Evolutionary conservation across 2,797 vertebrate genomes (phyloP), one percentile per base, ranked within the genome.

Genomic region (Gouania willdenowi): DNA sequence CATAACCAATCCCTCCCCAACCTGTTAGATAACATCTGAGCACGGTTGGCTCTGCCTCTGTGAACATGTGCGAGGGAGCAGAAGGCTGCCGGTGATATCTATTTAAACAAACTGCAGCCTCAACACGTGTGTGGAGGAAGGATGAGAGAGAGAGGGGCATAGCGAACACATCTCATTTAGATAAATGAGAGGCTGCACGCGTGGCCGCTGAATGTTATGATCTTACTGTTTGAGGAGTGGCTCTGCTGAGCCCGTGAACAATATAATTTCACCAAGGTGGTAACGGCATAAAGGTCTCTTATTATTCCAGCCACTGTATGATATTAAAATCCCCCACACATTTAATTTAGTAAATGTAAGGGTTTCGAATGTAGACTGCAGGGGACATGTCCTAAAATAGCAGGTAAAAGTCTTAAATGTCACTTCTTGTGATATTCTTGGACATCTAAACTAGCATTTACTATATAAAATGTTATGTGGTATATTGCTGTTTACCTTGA

Each of bases 211-310:
- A 72, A 71, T 66, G 60, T 75, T 76, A 67, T 68, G 61, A 77
- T 76, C 60, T 53, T 9, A 41, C 65, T 75, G 71, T 80, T 75
- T 77, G 66, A 82, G 82, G 74, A 75, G 74, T 77, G 75, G 75
- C 61, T 62, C 61, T 62, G 41, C 40, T 49, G 28, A 59, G 49
- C 36, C 62, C 44, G 67, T 68, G 63, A 82, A 78, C 70, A 79
- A 77, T 81, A 66, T 82, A 60, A 81, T 86, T 84, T 79, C 14
- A 26, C 58, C 39, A 63, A 82, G 60, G 71, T 79, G 63, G 66
- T 17, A n/a, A n/a, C n/a, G n/a, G 23, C 7, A 2, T 49, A 67
- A 45, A 55, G 44, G 66, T 62, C 73, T 62, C 50, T 75, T 68
- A 73, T 84, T 73, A 74, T 67, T 74, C 29, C 11, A 62, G 65